Evolutionary conservation across 2,797 vertebrate genomes (phyloP).

Genomic region (Coreius guichenoti): DNA sequence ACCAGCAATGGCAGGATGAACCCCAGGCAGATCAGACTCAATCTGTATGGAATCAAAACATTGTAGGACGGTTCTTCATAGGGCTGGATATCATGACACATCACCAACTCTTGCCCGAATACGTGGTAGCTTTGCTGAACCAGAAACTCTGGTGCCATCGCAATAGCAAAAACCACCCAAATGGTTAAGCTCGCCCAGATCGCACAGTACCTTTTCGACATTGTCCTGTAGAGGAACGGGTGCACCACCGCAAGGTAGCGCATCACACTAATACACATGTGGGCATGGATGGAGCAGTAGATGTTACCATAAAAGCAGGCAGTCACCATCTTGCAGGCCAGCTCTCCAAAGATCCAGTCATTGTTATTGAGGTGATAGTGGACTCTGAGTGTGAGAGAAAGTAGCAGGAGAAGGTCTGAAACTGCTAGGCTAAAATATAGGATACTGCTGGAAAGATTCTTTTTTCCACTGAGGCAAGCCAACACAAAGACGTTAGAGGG

Average conservation of each 20-base stretch:
- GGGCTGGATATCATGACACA: conserved; percentile 86
- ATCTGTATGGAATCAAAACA: conserved; percentile 80
- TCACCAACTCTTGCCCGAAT: conserved; percentile 73
- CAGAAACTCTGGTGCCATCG: conserved; percentile 84
- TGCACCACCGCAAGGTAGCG: conserved; percentile 89
- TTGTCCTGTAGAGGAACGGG: conserved; percentile 86
- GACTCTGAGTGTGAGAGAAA: conserved; percentile 84
- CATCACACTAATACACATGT: conserved; percentile 87
- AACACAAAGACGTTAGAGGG: conserved; percentile 85
- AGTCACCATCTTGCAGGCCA: conserved; percentile 81
- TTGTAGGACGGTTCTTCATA: conserved; percentile 70
- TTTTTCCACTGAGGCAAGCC: conserved; percentile 80
- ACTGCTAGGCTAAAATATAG: conserved; percentile 88
- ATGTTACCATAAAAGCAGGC: conserved; percentile 90
- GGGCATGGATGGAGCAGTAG: conserved; percentile 90
- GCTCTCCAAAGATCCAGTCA: conserved; percentile 92
- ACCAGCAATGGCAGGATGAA: conserved; percentile 84
- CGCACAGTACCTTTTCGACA: conserved; percentile 79
- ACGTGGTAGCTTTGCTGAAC: conserved; percentile 83
- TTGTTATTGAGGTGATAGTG: conserved; percentile 88
- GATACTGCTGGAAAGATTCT: conserved; percentile 75
- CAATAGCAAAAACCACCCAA: conserved; percentile 82
- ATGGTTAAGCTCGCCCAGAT: conserved; percentile 73
- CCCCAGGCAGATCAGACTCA: conserved; percentile 75
- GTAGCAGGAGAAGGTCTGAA: conserved; percentile 87